phyloP scores from a whole-genome alignment of 2,113 vertebrate genomes.

The Scytalopus superciliaris region DNA sequence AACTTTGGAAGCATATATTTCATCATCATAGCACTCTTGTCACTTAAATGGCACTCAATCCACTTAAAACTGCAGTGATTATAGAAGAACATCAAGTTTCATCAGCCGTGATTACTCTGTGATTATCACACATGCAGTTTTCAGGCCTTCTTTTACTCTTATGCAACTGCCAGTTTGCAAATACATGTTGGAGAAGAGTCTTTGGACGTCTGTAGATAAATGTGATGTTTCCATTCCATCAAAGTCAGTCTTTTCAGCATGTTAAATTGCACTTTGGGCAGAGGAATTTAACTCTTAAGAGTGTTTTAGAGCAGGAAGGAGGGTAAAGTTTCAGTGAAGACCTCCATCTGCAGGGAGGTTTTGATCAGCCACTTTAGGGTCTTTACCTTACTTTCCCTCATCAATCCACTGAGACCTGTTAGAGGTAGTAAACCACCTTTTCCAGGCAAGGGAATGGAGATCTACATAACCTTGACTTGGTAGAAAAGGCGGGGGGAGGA shows the following conservation, averaged over 20 bases:
- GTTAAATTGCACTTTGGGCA: not conserved
- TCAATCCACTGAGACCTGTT: not conserved
- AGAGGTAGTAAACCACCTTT: not conserved
- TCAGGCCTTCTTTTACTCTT: not conserved
- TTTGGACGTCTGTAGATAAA: not conserved
- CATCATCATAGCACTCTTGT: slow-evolving; percentile 56
- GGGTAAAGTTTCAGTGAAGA: not conserved
- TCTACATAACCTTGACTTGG: not conserved
- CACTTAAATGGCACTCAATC: slow-evolving; percentile 63
- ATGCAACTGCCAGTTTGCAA: slow-evolving; percentile 3
- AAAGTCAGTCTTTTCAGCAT: not conserved
- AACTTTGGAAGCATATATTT: slow-evolving; percentile 61
- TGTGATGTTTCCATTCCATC: not conserved
- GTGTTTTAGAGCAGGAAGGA: not conserved
- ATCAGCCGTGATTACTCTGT: slow-evolving; percentile 42
- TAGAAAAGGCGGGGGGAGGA: not conserved
- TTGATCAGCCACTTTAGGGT: not conserved
- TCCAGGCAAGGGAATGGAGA: not conserved
- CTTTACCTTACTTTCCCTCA: not conserved
- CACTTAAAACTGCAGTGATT: slow-evolving; percentile 68
- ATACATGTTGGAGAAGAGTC: not conserved
- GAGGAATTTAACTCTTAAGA: slow-evolving; percentile 15
- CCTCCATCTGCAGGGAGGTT: not conserved
- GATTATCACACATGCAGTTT: slow-evolving; percentile 18
- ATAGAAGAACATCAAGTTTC: slow-evolving; percentile 61